Evolutionary conservation across 23 tunicate species (phyloP).

Genomic region (Halocynthia roretzi): DNA sequence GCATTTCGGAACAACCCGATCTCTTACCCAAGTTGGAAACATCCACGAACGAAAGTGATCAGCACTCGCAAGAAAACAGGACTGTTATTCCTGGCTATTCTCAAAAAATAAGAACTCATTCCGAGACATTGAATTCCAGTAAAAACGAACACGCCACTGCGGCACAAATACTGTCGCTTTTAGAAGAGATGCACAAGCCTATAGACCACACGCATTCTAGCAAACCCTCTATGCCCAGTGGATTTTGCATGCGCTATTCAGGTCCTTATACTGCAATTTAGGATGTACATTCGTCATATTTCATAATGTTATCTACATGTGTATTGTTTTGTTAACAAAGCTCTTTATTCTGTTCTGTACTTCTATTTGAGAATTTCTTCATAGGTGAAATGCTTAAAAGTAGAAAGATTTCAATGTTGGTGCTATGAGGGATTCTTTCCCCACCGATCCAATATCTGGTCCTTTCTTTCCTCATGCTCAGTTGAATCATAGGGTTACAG

Average conservation of each 20-base stretch:
- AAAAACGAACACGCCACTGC: constrained; percentile 36
- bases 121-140: neutral
- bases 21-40: constrained; percentile 16
- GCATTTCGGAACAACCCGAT: constrained; percentile 21
- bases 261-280: constrained; percentile 82
- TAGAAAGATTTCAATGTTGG: too few relatives aligned
- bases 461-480: too few relatives aligned
- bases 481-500: too few relatives aligned
- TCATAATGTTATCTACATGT: too few relatives aligned
- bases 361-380: too few relatives aligned
- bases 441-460: too few relatives aligned
- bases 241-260: constrained; percentile 75
- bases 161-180: constrained; percentile 37
- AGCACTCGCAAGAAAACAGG: neutral
- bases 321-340: too few relatives aligned
- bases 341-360: too few relatives aligned
- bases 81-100: constrained; percentile 27
- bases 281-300: neutral
- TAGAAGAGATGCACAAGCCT: constrained; percentile 79
- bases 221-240: constrained; percentile 37
- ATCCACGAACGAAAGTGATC: neutral
- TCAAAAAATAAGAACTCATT: constrained; percentile 15
- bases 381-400: too few relatives aligned
- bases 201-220: constrained; percentile 1
- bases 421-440: too few relatives aligned